phyloP scores from a whole-genome alignment of 2,797 vertebrate genomes.

The Falco columbarius region DNA sequence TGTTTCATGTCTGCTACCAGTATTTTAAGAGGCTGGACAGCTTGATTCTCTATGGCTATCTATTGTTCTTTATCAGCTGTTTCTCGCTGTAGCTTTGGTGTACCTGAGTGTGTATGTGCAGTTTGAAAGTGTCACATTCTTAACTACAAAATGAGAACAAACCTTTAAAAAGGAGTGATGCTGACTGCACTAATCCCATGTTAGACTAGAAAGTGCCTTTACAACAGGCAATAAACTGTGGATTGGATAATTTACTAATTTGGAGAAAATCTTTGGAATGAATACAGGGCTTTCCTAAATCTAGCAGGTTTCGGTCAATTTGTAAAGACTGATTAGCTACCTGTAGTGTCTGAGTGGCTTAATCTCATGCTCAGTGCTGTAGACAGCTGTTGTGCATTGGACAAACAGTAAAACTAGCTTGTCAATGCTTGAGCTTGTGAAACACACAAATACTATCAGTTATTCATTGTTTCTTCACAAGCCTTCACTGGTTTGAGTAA shows the following conservation, averaged over 20 bases:
- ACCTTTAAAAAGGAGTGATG: not conserved
- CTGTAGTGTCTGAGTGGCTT: not conserved
- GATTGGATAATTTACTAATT: not conserved
- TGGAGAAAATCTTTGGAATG: not conserved
- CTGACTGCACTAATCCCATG: not conserved
- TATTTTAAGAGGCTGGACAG: not conserved
- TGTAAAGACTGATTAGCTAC: not conserved
- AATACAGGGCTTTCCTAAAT: not conserved
- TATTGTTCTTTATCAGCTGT: not conserved
- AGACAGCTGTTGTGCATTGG: not conserved
- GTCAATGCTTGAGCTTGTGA: slow-evolving; percentile 4
- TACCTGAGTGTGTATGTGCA: not conserved
- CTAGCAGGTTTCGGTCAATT: not conserved
- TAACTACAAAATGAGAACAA: not conserved
- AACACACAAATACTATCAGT: not conserved
- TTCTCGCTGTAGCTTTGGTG: not conserved
- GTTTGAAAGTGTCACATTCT: not conserved
- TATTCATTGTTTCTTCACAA: not conserved
- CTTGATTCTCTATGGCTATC: not conserved
- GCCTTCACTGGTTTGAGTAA: not conserved
- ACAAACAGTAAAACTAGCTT: slow-evolving; percentile 12
- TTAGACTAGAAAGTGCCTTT: not conserved
- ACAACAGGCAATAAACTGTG: not conserved
- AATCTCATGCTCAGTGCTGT: not conserved
- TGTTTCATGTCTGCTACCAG: fast-evolving